Base-by-base conservation (phyloP, 2,888 invertebrate genomes). In the Scaptomyza polygonia region DNA sequence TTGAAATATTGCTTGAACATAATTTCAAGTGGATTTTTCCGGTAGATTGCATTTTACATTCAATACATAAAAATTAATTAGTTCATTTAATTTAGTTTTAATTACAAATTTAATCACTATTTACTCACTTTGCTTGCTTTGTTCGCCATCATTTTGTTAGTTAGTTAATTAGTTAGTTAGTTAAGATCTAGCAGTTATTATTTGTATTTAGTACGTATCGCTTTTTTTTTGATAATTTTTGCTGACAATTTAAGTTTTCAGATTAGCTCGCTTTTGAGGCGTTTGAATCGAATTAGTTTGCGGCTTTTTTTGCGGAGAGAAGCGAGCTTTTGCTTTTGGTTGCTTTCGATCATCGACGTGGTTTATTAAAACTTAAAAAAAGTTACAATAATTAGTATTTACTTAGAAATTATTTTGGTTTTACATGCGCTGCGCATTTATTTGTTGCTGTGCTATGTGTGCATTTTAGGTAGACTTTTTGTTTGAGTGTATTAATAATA, bases 381-480 rank as follows among this genome's bases (percentile, higher is more conserved):
- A 52, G 49, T 77, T 84, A 84, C 82, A 81, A 75, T 87, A 78
- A 71, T 80, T 74, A 74, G 61, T 73, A 71, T 71, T 69, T 74
- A 77, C 75, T 87, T 88, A 77, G 52, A 78, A 76, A 72, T 80
- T 85, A 86, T 85, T 77, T 79, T 82, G 74, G 77, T 88, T 88
- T 89, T 84, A 89, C 89, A 86, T 89, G 89, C 89, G 79, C 85
- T 86, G 86, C 87, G 88, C 89, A 84, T 87, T 72, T 61, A 63
- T 83, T 81, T 77, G 75, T 75, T 79, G 79, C 79, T 84, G 81
- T 84, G 84, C 79, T 81, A 45, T 81, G 67, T 85, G 73, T 75
- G 40, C 77, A 48, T 79, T 76, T 72, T 76, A 82, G 82, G 86
- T 85, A 82, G 82, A 86, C 86, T 76, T 71, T 78, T 85, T 78